These are phyloP conservation scores for Luperina nickerlii DNA, from an alignment of 2,888 invertebrate genomes.

Conservation along the genomic window DNA sequence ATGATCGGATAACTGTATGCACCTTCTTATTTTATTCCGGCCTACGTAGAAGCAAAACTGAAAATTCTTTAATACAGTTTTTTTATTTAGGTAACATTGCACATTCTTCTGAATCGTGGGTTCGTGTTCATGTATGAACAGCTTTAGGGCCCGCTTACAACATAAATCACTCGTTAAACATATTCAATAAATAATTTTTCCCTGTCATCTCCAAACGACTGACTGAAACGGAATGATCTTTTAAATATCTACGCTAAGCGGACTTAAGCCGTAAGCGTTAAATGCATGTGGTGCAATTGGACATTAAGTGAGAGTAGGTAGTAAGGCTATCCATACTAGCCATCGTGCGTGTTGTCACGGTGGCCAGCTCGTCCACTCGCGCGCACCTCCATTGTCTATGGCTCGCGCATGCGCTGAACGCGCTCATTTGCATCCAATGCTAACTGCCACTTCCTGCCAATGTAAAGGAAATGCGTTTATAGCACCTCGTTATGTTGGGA, in stretches of 20 bases:
- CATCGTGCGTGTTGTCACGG: conserved; percentile 41
- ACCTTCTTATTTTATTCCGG: neutral
- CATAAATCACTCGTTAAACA: neutral
- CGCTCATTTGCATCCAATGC: conserved; percentile 67
- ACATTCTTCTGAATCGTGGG: neutral
- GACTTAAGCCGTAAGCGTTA: neutral
- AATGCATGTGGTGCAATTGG: neutral
- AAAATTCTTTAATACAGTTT: neutral
- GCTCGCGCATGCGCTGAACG: conserved; percentile 41
- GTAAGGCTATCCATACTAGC: conserved; percentile 12
- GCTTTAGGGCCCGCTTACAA: too few relatives aligned
- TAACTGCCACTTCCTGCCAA: conserved; percentile 58
- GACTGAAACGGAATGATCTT: neutral
- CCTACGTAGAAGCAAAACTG: too few relatives aligned
- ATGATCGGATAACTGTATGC: neutral
- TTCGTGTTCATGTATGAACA: neutral
- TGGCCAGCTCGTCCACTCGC: conserved; percentile 32
- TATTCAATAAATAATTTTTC: neutral
- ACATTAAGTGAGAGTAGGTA: conserved; percentile 33
- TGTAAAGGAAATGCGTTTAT: conserved; percentile 57
- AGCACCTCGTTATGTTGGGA: conserved; percentile 35
- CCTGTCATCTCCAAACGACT: neutral
- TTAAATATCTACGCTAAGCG: neutral
- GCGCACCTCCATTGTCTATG: conserved; percentile 61
- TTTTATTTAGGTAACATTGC: neutral